Evolutionary conservation across 2,888 invertebrate genomes (phyloP), one percentile per base, ranked within the genome.

Genomic region (Apodemia mormo): DNA sequence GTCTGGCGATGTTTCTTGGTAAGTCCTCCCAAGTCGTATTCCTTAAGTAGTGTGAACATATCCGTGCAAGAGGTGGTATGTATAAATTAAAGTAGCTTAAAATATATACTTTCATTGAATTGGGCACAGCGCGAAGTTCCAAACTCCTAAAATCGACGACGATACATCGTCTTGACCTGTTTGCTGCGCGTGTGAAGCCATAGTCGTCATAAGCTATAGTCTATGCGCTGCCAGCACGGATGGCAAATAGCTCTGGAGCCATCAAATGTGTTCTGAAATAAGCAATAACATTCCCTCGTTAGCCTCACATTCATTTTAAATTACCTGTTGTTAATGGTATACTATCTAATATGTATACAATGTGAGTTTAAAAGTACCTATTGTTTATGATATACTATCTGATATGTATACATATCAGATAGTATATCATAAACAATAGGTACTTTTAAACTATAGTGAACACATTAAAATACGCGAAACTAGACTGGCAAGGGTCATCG

Each of bases 41-140:
- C 65, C 54, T 72, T 64, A 74, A 71, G 68, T 74, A 68, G 67
- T 65, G 52, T 58, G 69, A 61, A 71, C 72, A 72, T 49, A 71
- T 72, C 37, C 71, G 67, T 29, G 67, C 70, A 70, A 43, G 45
- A 49, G 68, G 68, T 22, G 68, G 68, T 49, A 64, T 61, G 43
- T 45, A 45, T 12, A 68, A 68, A n/a, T 64, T n/a, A 45, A 61
- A 68, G 54, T 72, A 68, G 70, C 68, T 70, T 37, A 73, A 37
- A 65, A 73, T 65, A 69, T 54, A 43, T 65, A 67, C 69, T 64
- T 69, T 69, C n/a, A 71, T 67, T 30, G 49, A 65, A 54, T 54
- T 45, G 56, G 70, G 54, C 70, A 68, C 66, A 66, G 67, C 64
- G 37, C 45, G 45, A 49, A 49, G 45, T 49, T 49, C 45, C 2